Evolutionary conservation across 1,140 invertebrate species (phyloP), one percentile per base, ranked within the genome.

Genomic region (Bombus pascuorum): DNA sequence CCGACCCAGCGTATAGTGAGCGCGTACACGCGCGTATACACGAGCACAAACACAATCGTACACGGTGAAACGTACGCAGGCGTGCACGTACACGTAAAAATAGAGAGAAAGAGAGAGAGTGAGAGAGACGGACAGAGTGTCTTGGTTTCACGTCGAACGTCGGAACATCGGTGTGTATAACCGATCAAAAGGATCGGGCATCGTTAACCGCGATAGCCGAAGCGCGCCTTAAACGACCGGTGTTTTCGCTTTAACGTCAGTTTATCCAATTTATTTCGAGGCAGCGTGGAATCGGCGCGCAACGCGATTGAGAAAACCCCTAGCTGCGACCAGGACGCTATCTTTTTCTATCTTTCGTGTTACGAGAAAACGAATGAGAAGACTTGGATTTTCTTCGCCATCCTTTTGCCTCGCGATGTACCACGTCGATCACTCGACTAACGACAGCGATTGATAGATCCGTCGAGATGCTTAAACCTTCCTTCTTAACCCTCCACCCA

Each of bases 161-260:
- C 68, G 71, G 75, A 57, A 62, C 73, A 66, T 81, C 65, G 85
- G 57, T 76, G 32, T 83, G 34, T 44, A 83, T 28, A 71, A 68
- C 44, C 82, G 82, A 89, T 89, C 87, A 59, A 57, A 79, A 73
- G 82, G 73, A 89, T 89, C 87, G 78, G 37, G 87, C 87, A 66
- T 88, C 87, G 87, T 89, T 89, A 89, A 86, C 83, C 39, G 83
- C 70, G 78, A 81, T 81, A 85, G 66, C 78, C 83, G 87, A 74
- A 85, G 86, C 37, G 87, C 87, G 65, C 59, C 78, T 86, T 89
- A 89, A 89, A 89, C 70, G 87, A 89, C 87, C 88, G 79, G 75
- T 89, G 87, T 89, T 89, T 89, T 89, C 88, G 87, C 88, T 89
- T 89, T 89, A 89, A 85, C 87, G 87, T 89, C 88, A 89, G 85